Evolutionary conservation across 2,113 vertebrate species (phyloP).

Genomic region (Diphyllodes magnificus): DNA sequence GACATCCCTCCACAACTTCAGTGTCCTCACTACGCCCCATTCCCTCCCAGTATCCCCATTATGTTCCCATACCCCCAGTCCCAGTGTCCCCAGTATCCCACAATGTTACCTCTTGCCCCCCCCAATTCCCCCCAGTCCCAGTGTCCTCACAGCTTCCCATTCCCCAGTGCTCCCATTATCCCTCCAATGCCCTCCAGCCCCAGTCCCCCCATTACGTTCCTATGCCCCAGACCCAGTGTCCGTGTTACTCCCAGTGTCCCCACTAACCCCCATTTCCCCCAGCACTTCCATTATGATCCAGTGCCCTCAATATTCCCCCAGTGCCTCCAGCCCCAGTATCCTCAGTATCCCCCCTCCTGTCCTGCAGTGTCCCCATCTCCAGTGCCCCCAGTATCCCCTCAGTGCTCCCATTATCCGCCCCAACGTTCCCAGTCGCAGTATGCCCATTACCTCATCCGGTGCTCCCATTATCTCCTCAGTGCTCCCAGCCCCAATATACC

Average conservation of each 20-base stretch:
- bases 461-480: not conserved
- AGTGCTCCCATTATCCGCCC: not conserved
- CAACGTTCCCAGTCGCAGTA: not conserved
- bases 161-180: not conserved
- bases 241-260: accelerated
- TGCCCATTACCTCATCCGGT: not conserved
- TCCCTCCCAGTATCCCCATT: not conserved
- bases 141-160: not conserved
- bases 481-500: too few species aligned
- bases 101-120: not conserved
- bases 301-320: not conserved
- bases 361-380: not conserved
- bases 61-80: not conserved
- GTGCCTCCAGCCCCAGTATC: not conserved
- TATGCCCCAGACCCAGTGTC: too few species aligned
- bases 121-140: not conserved
- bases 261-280: not conserved
- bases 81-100: not conserved
- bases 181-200: not conserved
- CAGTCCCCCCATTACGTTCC: accelerated
- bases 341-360: too few species aligned
- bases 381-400: not conserved
- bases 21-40: accelerated
- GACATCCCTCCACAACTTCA: not conserved
- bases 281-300: not conserved